Conservation (phyloP, 2,113 vertebrate species). For the Diadophis punctatus region DNA sequence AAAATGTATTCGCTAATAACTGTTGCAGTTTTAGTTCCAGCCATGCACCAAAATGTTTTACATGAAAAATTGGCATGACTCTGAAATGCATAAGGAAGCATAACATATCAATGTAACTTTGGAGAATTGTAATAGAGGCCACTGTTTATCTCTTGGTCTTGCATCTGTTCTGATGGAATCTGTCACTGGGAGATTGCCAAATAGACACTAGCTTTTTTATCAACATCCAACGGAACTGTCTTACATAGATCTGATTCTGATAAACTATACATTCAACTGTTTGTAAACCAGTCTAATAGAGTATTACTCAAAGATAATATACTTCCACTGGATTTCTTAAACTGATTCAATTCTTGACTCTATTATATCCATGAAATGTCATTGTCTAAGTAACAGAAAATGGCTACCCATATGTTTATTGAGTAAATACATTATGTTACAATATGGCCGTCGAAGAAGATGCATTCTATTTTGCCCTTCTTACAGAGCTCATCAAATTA, state of each 20-base stretch:
- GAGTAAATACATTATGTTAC: not conserved
- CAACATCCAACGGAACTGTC: not conserved
- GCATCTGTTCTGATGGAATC: not conserved
- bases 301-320: not conserved
- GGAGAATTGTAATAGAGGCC: not conserved
- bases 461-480: too few relatives aligned
- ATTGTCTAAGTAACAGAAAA: not conserved
- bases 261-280: not conserved
- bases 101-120: not conserved
- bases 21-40: not conserved
- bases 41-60: not conserved
- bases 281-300: not conserved
- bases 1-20: not conserved
- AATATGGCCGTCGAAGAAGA: not conserved
- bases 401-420: not conserved
- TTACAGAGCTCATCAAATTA: too few relatives aligned
- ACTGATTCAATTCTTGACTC: not conserved
- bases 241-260: not conserved
- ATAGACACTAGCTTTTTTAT: not conserved
- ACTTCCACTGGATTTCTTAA: not conserved
- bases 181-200: not conserved
- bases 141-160: not conserved
- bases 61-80: not conserved
- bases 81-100: not conserved
- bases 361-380: not conserved